These are phyloP conservation scores for Tipula lateralis DNA, from an alignment of 2,888 invertebrate genomes.

Conservation along the genomic window DNA sequence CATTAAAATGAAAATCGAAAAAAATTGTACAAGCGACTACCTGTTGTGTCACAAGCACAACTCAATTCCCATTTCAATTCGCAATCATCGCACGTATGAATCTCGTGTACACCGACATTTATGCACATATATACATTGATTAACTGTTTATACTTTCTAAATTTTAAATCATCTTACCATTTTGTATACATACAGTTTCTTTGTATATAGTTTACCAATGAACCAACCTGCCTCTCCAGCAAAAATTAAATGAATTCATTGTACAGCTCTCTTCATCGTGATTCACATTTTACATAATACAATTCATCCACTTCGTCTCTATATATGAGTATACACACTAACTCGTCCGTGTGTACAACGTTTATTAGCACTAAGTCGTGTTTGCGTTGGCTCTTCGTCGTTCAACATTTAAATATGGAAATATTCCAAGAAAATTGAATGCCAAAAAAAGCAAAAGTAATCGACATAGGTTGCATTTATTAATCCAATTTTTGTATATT, in stretches of 20 bases:
- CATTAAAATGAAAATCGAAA: neutral
- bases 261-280: neutral
- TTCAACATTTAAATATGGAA: neutral
- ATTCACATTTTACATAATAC: neutral
- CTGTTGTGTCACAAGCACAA: neutral
- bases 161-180: neutral
- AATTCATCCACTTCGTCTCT: neutral
- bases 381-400: neutral
- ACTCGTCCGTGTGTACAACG: neutral
- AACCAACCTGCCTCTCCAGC: neutral
- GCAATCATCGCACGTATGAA: neutral
- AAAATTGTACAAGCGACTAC: neutral
- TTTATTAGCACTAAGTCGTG: neutral
- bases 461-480: neutral
- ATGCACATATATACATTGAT: neutral
- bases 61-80: neutral
- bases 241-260: neutral
- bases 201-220: neutral
- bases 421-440: neutral
- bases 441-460: slow-evolving; percentile 1
- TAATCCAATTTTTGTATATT: neutral
- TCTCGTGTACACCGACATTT: neutral
- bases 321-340: neutral
- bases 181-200: neutral
- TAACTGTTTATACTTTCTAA: neutral